Base-by-base conservation (phyloP, 2,888 invertebrate genomes). In the Siphlonurus alternatus region DNA sequence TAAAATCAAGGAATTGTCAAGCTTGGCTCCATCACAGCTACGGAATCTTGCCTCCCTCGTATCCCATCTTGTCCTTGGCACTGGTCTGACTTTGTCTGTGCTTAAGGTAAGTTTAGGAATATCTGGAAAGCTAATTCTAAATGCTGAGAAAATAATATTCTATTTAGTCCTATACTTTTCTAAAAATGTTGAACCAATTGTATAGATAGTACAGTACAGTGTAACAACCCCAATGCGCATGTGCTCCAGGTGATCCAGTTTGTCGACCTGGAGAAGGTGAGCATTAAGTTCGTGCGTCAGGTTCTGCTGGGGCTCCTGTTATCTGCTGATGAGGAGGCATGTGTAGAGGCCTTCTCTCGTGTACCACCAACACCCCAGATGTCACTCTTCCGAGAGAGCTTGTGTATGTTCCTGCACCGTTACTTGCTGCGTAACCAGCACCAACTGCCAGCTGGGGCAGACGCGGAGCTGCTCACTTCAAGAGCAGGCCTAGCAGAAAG, bases 41-140 rank as follows among this genome's bases (percentile, higher is more conserved):
- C 78, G 81, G 0, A 93, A 94, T 74, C 75, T 97, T 68, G 89
- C 90, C 0, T 83, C 86, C 73, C 83, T 95, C 66, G 75, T 93
- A 2, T 82, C 83, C 3, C 86, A 91, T 72, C 76, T 96, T n/a
- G 84, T 96, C 64, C 78, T 88, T 65, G 83, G 87, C 69, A 86
- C 88, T 68, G 87, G 86, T 0, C 74, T 95, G 59, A 83, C 91
- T 1, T 76, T 97, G 15, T 89, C 93, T 0, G 84, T 89, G 1
- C 78, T 97, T 1, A 96, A 95, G 81, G 92, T 93, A 76, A 75
- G 67, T 67, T 59, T 59, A 61, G 25, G 51, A n/a, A 51, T 25
- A 24, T 10, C 38, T 38, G 15, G n/a, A n/a, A n/a, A n/a, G n/a
- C n/a, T n/a, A n/a, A n/a, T n/a, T n/a, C n/a, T n/a, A n/a, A n/a